A percentile compares a stretch with the other conserved stretches of the same genome.
These are phyloP conservation scores for Peromyscus aztecus DNA, from an alignment of 2,797 vertebrate species.

Conservation along the genomic window DNA sequence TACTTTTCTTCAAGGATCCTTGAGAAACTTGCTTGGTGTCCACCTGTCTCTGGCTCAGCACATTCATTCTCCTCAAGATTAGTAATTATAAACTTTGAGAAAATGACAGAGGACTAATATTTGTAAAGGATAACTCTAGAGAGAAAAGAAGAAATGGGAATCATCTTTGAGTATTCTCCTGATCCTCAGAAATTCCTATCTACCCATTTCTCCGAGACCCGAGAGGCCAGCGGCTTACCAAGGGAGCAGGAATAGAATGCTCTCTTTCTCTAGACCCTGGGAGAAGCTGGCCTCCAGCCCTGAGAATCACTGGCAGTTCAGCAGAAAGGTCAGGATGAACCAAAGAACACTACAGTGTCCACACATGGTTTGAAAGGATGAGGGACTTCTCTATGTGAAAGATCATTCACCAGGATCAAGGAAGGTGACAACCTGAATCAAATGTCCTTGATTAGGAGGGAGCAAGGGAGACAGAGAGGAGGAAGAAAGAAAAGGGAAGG, in stretches of 20 bases:
- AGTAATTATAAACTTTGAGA: slow-evolving; percentile 63
- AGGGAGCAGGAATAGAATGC: not conserved
- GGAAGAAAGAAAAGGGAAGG: not conserved
- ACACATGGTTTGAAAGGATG: not conserved
- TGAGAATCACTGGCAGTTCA: not conserved
- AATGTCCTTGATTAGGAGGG: not conserved
- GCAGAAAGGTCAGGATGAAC: not conserved
- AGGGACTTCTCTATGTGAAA: not conserved
- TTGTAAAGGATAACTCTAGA: slow-evolving; percentile 55
- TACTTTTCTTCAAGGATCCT: slow-evolving; percentile 33
- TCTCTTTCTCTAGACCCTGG: not conserved
- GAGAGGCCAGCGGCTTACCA: not conserved
- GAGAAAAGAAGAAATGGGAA: not conserved
- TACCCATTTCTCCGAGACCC: not conserved
- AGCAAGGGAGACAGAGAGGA: not conserved
- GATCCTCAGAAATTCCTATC: slow-evolving; percentile 34
- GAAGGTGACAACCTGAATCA: not conserved
- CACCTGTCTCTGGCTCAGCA: not conserved
- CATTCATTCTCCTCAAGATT: slow-evolving; percentile 54
- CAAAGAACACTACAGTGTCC: not conserved
- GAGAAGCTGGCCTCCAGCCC: not conserved
- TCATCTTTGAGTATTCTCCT: slow-evolving; percentile 5
- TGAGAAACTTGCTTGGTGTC: not conserved
- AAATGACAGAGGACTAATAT: slow-evolving; percentile 56
- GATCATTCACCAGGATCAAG: not conserved